These are phyloP conservation scores for Xiphorhynchus elegans DNA, from an alignment of 2,113 vertebrate genomes.

Conservation along the genomic window DNA sequence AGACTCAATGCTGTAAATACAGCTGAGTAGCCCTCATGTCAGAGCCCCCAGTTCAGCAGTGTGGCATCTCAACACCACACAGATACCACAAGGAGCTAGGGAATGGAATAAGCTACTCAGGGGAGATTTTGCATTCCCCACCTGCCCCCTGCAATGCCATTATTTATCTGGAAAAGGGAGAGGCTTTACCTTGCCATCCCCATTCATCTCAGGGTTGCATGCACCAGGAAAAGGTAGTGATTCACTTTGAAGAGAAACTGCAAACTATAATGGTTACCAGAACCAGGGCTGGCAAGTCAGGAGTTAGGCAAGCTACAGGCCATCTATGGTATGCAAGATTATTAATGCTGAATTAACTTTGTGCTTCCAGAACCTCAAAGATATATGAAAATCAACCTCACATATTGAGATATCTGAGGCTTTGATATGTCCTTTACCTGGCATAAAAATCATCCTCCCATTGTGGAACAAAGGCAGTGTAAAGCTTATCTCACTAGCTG, in stretches of 20 bases:
- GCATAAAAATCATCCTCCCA: background rate
- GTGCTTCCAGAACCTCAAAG: background rate
- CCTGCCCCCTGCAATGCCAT: background rate
- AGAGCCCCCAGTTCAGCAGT: background rate
- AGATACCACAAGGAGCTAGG: background rate
- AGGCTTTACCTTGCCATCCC: background rate
- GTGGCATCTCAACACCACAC: background rate
- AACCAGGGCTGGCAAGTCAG: background rate
- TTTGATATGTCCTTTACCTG: background rate
- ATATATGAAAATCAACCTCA: background rate
- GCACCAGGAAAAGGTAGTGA: background rate
- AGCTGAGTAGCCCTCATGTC: background rate
- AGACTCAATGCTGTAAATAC: background rate
- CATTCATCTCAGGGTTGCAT: background rate
- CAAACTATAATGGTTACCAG: background rate
- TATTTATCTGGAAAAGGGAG: background rate
- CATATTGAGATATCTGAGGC: background rate
- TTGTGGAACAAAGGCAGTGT: background rate
- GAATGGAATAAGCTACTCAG: background rate
- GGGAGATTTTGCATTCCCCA: background rate
- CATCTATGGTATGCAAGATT: background rate
- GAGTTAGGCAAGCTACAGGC: background rate
- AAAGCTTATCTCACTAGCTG: background rate
- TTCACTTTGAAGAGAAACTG: background rate
- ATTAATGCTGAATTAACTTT: background rate